Evolutionary conservation across 2,113 vertebrate species (phyloP), one percentile per base, ranked within the genome.

Genomic region (Aplodontia rufa): DNA sequence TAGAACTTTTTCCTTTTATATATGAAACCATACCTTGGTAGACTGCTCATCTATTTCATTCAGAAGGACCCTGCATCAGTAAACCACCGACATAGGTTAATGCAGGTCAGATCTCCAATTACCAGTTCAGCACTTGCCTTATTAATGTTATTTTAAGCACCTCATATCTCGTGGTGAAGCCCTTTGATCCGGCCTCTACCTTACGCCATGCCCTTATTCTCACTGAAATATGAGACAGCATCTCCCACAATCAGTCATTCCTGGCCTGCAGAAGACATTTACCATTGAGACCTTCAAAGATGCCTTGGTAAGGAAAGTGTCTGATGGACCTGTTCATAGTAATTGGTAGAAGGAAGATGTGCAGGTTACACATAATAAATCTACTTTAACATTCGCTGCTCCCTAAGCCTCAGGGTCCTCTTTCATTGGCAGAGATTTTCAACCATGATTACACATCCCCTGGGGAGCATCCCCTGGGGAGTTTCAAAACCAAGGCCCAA

Each of bases 41-140:
- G 37, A 8, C 37, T 83, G 45, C 26, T 90, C 58, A 81, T 75
- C 45, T 74, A 4, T 95, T 94, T 96, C 45, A 82, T 91, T 93
- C 69, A 58, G 40, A 84, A 20, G 17, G 35, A 64, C 20, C 16
- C 72, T 10, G 19, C 22, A 64, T 53, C 47, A 72, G 11, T 42
- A 84, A 74, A 28, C 24, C 14, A 71, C 49, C 13, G 64, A 90
- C 30, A 37, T 4, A 60, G 28, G 85, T 76, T 84, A 74, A 80
- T 85, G 60, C 13, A 40, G 40, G 42, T 68, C 40, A 95, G 66
- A 87, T 12, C 40, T 40, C 10, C 68, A 87, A 76, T 71, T 80
- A 26, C 19, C 40, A 84, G 2, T 58, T 82, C 13, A 91, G 51
- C 4, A 51, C 30, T 64, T 86, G 68, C 12, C 30, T 51, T 93